A percentile compares a stretch with the other conserved stretches of the same genome.
Conservation (phyloP, 2,888 invertebrate genomes). For the Brenthis hecate region DNA sequence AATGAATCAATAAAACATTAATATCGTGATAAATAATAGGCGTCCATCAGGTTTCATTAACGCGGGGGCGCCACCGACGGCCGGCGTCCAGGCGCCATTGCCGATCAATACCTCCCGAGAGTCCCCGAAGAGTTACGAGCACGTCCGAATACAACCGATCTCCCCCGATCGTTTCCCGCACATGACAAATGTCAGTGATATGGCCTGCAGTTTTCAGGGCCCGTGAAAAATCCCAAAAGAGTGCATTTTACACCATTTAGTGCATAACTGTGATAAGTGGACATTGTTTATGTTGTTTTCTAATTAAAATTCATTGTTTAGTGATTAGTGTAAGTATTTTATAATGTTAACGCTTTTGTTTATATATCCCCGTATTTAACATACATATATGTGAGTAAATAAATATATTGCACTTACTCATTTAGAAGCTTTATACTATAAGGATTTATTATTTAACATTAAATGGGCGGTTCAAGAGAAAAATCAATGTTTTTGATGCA, state of each 20-base stretch:
- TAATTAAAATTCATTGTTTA: constrained; percentile 40
- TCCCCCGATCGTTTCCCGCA: constrained; percentile 51
- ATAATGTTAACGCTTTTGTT: constrained; percentile 14
- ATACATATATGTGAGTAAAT: background rate
- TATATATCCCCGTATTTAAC: background rate
- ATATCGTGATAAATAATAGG: constrained; percentile 79
- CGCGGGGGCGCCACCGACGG: constrained; percentile 74
- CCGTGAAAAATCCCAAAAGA: constrained; percentile 63
- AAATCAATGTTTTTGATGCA: constrained; percentile 33
- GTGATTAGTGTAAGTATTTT: constrained; percentile 63
- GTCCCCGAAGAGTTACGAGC: constrained; percentile 44
- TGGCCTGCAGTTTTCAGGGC: constrained; percentile 72
- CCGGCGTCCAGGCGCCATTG: constrained; percentile 71
- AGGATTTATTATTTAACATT: background rate
- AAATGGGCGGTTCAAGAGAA: constrained; percentile 5
- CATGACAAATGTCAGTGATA: constrained; percentile 78
- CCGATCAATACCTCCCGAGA: constrained; percentile 69
- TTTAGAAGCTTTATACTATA: background rate
- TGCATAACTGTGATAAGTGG: constrained; percentile 52
- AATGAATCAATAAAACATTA: constrained; percentile 80
- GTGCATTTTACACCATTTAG: constrained; percentile 44
- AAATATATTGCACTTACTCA: background rate
- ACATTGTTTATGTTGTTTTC: constrained; percentile 49
- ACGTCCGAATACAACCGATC: constrained; percentile 41
- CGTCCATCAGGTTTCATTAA: constrained; percentile 76